Evolutionary conservation across 1,140 invertebrate species (phyloP).

Genomic region (Thaumetopoea pityocampa): DNA sequence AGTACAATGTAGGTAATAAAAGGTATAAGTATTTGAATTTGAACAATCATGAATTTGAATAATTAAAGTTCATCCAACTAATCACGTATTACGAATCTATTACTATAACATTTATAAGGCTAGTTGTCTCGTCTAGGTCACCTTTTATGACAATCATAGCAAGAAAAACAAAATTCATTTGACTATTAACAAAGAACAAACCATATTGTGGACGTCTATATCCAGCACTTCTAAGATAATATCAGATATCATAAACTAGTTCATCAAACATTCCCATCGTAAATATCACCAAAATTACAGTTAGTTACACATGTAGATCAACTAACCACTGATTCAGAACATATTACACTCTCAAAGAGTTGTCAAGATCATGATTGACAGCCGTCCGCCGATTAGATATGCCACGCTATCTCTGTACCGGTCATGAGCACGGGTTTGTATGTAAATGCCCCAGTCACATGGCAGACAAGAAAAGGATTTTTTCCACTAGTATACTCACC

Average conservation of each 20-base stretch:
- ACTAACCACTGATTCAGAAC: constrained; percentile 37
- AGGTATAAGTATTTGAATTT: too few species aligned
- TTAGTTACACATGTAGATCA: constrained; percentile 21
- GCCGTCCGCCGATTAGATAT: constrained; percentile 59
- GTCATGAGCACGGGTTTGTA: constrained; percentile 55
- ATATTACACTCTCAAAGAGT: constrained; percentile 30
- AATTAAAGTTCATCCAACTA: too few species aligned
- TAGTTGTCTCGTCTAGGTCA: too few species aligned
- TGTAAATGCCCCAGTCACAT: constrained; percentile 53
- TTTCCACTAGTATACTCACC: constrained; percentile 29
- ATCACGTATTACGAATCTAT: too few species aligned
- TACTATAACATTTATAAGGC: too few species aligned
- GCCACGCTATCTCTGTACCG: constrained; percentile 48
- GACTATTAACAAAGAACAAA: too few species aligned
- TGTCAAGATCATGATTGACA: constrained; percentile 53
- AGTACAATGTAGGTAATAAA: too few species aligned
- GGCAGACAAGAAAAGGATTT: constrained; percentile 28
- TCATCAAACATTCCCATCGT: background rate
- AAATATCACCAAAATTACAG: constrained; percentile 18
- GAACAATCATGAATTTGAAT: too few species aligned
- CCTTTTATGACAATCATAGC: too few species aligned
- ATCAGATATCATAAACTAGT: background rate
- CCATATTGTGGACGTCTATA: too few species aligned
- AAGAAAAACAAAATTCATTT: too few species aligned
- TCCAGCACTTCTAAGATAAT: too few species aligned